phyloP scores from a whole-genome alignment of 2,888 invertebrate species.

The Chymomyza procnemis region DNA sequence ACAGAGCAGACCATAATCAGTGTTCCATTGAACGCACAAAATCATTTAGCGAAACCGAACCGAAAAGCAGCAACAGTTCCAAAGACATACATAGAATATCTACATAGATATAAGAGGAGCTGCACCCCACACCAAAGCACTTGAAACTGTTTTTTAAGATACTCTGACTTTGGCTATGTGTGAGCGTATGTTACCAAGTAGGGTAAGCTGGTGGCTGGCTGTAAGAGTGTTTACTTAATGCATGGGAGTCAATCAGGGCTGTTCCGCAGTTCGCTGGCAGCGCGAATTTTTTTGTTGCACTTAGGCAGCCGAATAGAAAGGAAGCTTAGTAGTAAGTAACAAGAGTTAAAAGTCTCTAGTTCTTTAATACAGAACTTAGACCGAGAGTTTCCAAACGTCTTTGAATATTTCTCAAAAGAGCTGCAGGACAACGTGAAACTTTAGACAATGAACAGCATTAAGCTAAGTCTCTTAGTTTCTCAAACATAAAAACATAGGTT shows the following conservation, averaged over 20 bases:
- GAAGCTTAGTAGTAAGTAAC: no score
- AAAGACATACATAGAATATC: constrained; percentile 33
- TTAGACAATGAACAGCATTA: no score
- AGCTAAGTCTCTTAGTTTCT: no score
- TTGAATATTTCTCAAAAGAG: no score
- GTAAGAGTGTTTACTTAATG: constrained; percentile 62
- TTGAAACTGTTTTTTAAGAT: constrained; percentile 56
- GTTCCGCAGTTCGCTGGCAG: no score
- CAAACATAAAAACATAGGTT: no score
- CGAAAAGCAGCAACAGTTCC: constrained; percentile 34
- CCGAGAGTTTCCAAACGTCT: no score
- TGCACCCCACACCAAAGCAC: constrained; percentile 47
- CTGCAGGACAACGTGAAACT: no score
- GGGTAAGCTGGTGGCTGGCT: constrained; percentile 40
- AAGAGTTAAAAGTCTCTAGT: no score
- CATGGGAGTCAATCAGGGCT: neutral
- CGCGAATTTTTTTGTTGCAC: no score
- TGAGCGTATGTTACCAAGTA: constrained; percentile 29
- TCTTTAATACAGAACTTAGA: no score
- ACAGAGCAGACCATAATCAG: constrained; percentile 72
- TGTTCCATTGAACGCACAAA: constrained; percentile 79
- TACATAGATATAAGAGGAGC: constrained; percentile 30
- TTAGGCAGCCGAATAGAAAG: no score
- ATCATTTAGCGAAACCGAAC: constrained; percentile 79
- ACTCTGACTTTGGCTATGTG: neutral